Evolutionary conservation across 2,888 invertebrate genomes (phyloP), one percentile per base, ranked within the genome.

Genomic region (Caenorhabditis sinica): DNA sequence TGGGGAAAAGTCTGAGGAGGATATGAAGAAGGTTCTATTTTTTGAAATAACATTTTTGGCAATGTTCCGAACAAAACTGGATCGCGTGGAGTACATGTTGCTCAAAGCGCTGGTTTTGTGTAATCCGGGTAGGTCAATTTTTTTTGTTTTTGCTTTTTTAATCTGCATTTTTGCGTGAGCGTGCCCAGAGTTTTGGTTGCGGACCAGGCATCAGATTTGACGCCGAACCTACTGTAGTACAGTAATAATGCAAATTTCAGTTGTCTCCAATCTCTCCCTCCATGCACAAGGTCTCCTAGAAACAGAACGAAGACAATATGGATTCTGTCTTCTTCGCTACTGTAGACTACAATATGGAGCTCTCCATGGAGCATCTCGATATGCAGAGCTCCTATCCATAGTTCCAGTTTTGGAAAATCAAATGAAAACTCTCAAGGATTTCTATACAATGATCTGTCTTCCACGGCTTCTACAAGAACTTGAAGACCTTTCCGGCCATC

Each of bases 21-120:
- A n/a, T n/a, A n/a, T n/a, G n/a, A 15, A 15, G 1, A 17, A 17
- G 11, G 9, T 23, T 1, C 28, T 43, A 6, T n/a, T 30, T 8
- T 11, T 60, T 8, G 51, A 63, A 23, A 9, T 2, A 17, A 63
- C 73, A 2, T 51, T 73, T 1, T 13, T 9, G 13, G 36, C 40
- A n/a, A 20, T 73, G 5, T 15, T 63, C 0, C 20, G 73, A 20
- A 73, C 61, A 25, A 1, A 23, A 20, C 2, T 63, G 61, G 73
- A 73, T 36, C 33, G 73, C 5, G 73, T 73, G 28, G 73, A 73
- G 51, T 73, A 73, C 23, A 73, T 73, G 73, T 51, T 73, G 13
- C 30, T 73, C 36, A 73, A 73, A 15, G 63, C 73, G 4, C 61
- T 73, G 1, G 49, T 73, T 3, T 45, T 73, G 63, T 73, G 73